Conservation (phyloP, 35 echinoderm and acorn worm genomes). For the Chiridota heheva region DNA sequence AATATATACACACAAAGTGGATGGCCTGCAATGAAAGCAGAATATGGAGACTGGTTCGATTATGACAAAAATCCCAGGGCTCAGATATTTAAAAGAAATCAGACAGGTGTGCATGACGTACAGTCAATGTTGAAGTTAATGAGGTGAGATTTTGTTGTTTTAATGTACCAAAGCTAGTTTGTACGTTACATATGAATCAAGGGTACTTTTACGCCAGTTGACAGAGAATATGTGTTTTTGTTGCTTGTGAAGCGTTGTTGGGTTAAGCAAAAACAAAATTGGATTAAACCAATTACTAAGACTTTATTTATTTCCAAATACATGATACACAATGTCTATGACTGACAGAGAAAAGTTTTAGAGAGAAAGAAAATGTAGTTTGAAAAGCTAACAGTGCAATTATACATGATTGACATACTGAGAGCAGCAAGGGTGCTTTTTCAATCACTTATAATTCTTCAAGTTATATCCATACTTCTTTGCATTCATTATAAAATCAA, state of each 20-base stretch:
- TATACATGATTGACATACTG: no score
- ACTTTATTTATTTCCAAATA: neutral
- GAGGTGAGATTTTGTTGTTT: conserved; percentile 48
- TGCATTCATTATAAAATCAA: no score
- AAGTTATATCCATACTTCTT: no score
- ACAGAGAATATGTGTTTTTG: neutral
- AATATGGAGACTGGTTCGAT: conserved; percentile 80
- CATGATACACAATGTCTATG: neutral
- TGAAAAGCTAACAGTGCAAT: no score
- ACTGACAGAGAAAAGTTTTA: no score
- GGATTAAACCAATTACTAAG: neutral
- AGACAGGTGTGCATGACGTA: conserved; percentile 61
- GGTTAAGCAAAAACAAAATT: neutral
- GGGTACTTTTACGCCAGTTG: neutral
- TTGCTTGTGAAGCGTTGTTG: no score
- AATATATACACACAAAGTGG: conserved; percentile 78
- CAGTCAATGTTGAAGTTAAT: conserved; percentile 82
- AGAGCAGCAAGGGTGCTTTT: no score
- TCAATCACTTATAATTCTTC: no score
- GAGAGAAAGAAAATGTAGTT: no score
- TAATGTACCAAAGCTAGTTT: neutral
- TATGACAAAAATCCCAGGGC: conserved; percentile 84
- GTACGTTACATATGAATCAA: neutral
- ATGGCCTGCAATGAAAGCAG: conserved; percentile 12
- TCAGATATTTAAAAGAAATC: conserved; percentile 77